phyloP scores from a whole-genome alignment of 2,888 invertebrate genomes.

The Pheosia tremula region DNA sequence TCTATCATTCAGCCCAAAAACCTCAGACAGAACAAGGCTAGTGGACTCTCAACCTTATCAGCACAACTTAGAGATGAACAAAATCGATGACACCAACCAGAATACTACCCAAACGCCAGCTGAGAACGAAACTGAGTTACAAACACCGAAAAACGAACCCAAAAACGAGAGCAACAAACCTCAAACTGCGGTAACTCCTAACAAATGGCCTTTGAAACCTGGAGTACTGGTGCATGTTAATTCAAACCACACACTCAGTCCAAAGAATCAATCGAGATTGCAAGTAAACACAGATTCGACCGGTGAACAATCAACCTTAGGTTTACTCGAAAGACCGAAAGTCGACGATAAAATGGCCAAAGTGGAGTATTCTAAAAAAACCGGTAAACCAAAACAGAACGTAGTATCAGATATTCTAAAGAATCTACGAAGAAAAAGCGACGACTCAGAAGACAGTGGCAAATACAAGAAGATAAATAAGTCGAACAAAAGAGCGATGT shows the following conservation, averaged over 20 bases:
- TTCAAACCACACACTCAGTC: constrained; percentile 89
- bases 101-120: constrained; percentile 57
- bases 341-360: constrained; percentile 48
- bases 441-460: constrained; percentile 75
- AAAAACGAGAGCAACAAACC: constrained; percentile 56
- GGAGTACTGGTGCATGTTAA: constrained; percentile 95
- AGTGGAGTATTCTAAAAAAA: constrained; percentile 71
- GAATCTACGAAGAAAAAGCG: constrained; percentile 66
- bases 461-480: constrained; percentile 79
- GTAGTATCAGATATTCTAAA: constrained; percentile 69
- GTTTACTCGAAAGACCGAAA: constrained; percentile 71
- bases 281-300: constrained; percentile 54
- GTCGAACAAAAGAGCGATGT: constrained; percentile 74
- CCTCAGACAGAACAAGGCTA: constrained; percentile 76
- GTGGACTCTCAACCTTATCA: constrained; percentile 57
- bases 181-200: constrained; percentile 79
- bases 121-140: constrained; percentile 46
- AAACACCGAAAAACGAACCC: constrained; percentile 55
- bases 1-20: constrained; percentile 75
- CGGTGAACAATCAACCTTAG: constrained; percentile 62
- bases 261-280: constrained; percentile 78
- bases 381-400: constrained; percentile 67
- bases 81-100: constrained; percentile 60
- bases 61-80: constrained; percentile 67
- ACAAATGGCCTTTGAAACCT: constrained; percentile 94